Evolutionary conservation across 1,140 invertebrate genomes (phyloP), one percentile per base, ranked within the genome.

Genomic region (Chionoecetes opilio): DNA sequence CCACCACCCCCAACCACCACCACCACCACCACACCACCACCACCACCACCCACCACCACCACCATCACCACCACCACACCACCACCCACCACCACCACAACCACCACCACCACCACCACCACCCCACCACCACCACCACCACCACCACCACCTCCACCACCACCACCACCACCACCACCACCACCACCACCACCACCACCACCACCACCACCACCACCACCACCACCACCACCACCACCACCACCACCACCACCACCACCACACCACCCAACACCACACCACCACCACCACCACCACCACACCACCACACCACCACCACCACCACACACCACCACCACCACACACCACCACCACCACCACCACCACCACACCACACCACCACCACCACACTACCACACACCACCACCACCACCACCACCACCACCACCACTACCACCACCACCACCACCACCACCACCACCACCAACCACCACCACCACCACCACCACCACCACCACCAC

Each of bases 1-100:
- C 82, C 82, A 84, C 21, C 82, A n/a, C n/a, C 21, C 21, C 82
- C n/a, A n/a, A 84, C 82, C 82, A 84, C 82, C 82, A 6, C 6
- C 26, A 5, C 82, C 82, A 82, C 82, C n/a, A 84, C 82, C n/a
- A n/a, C n/a, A n/a, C n/a, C 29, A 84, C 82, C 82, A 84, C 82
- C 82, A 84, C 82, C 82, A 5, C 82, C 5, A n/a, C n/a, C 82
- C 31, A 84, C 21, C 82, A 84, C 21, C 82, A 84, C 82, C 82
- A 84, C 82, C 82, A 26, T 26, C 82, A 84, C 31, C 26, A 8
- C 82, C 31, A 32, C 82, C 82, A 84, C 82, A 5, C 82, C 21
- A 84, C 5, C 82, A 84, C 3, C 26, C 82, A 3, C 21, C 32
- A 34, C 29, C 82, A 53, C 46, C 46, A 0, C 21, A 9, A 53